Evolutionary conservation across 2,888 invertebrate species (phyloP).

Genomic region (Nephrotoma appendiculata): DNA sequence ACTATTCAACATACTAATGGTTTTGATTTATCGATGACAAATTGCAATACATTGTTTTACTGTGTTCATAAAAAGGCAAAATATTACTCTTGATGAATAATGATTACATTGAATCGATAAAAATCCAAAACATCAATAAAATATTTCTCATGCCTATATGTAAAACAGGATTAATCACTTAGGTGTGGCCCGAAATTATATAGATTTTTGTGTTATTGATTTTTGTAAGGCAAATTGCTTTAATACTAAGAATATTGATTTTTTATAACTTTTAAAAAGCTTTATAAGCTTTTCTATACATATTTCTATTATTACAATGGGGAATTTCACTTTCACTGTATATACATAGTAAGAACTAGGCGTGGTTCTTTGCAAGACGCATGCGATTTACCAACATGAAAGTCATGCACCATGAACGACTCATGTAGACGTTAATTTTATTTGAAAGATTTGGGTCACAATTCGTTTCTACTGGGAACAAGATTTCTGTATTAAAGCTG

Average conservation of each 20-base stretch:
- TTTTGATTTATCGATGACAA: background rate
- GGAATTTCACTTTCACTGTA: background rate
- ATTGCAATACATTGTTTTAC: background rate
- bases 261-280: background rate
- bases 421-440: background rate
- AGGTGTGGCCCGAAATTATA: background rate
- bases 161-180: background rate
- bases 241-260: background rate
- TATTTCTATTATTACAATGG: background rate
- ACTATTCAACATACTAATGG: background rate
- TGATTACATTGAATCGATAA: background rate
- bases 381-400: background rate
- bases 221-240: background rate
- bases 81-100: background rate
- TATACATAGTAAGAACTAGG: background rate
- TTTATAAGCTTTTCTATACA: background rate
- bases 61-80: background rate
- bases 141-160: background rate
- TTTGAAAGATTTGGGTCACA: background rate
- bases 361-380: background rate
- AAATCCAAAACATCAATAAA: background rate
- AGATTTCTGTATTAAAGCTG: background rate
- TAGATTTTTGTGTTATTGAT: background rate
- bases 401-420: background rate
- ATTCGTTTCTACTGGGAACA: background rate